These are phyloP conservation scores for Syrrhaptes paradoxus DNA, from an alignment of 2,113 vertebrate species.

Conservation along the genomic window DNA sequence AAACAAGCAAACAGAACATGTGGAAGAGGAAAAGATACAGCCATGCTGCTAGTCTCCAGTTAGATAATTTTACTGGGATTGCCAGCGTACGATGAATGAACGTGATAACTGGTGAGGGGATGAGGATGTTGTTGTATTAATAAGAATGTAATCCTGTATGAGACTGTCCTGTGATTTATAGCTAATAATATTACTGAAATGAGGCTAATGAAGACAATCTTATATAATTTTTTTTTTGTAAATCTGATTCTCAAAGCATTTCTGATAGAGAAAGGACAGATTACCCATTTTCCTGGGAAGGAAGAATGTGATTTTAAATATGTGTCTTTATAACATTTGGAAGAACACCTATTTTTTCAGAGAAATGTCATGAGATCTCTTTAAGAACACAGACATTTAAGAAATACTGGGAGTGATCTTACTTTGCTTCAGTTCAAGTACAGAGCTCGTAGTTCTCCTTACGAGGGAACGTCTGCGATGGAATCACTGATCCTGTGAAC, in stretches of 20 bases:
- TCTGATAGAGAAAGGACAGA: neutral
- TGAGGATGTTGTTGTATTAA: conserved; percentile 21
- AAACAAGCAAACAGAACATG: neutral
- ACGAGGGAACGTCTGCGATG: neutral
- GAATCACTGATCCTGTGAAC: neutral
- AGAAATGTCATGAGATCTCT: neutral
- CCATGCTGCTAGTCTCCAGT: neutral
- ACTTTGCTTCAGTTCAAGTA: neutral
- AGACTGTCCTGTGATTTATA: conserved; percentile 44
- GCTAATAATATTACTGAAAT: conserved; percentile 50
- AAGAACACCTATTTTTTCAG: neutral
- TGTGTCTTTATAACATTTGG: neutral
- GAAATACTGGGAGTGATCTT: neutral
- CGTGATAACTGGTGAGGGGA: neutral
- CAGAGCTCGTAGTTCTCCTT: neutral
- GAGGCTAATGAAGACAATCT: conserved; percentile 45
- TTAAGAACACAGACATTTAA: neutral
- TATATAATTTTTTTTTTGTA: neutral
- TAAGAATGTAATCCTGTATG: conserved; percentile 9
- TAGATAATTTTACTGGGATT: neutral
- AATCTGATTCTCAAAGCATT: conserved; percentile 20
- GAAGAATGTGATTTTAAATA: neutral
- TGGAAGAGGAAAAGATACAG: neutral
- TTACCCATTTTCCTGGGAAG: neutral
- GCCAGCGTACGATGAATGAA: neutral